Conservation (phyloP, 1,140 invertebrate genomes). For the Meloidogyne hapla region DNA sequence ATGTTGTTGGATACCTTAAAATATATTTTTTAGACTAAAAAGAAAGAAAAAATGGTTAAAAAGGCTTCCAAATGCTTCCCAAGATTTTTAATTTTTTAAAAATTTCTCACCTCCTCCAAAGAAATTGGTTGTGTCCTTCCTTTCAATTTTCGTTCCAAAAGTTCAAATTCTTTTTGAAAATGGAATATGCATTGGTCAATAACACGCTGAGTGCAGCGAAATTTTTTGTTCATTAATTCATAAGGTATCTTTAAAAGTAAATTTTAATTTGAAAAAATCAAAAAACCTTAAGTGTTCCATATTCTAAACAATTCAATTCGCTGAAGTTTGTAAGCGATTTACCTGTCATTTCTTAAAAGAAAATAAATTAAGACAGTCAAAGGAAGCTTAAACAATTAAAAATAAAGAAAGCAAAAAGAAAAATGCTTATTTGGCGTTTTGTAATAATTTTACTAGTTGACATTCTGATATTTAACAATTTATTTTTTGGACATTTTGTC, state of each 20-base stretch:
- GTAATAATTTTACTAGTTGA: background rate
- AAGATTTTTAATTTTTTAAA: background rate
- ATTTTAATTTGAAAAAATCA: constrained; percentile 26
- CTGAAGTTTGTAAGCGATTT: constrained; percentile 29
- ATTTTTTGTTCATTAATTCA: constrained; percentile 95
- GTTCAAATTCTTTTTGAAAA: constrained; percentile 42
- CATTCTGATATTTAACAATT: background rate
- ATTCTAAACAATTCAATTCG: constrained; percentile 35
- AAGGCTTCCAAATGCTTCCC: constrained; percentile 10
- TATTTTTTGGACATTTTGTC: background rate
- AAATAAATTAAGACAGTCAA: too few species aligned
- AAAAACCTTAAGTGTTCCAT: constrained; percentile 27
- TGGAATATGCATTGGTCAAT: constrained; percentile 47
- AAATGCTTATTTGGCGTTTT: background rate
- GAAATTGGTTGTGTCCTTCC: constrained; percentile 34
- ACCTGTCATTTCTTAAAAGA: constrained; percentile 15
- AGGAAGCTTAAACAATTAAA: background rate
- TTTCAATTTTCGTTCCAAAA: constrained; percentile 39
- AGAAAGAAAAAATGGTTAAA: constrained; percentile 25
- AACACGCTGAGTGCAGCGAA: constrained; percentile 74
- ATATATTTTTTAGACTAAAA: too few species aligned
- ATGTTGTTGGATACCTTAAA: constrained; percentile 37
- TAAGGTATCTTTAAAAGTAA: constrained; percentile 76
- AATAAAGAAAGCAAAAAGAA: background rate
- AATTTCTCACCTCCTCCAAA: constrained; percentile 30